phyloP scores from a whole-genome alignment of 2,113 vertebrate species.

The Cynoglossus semilaevis region DNA sequence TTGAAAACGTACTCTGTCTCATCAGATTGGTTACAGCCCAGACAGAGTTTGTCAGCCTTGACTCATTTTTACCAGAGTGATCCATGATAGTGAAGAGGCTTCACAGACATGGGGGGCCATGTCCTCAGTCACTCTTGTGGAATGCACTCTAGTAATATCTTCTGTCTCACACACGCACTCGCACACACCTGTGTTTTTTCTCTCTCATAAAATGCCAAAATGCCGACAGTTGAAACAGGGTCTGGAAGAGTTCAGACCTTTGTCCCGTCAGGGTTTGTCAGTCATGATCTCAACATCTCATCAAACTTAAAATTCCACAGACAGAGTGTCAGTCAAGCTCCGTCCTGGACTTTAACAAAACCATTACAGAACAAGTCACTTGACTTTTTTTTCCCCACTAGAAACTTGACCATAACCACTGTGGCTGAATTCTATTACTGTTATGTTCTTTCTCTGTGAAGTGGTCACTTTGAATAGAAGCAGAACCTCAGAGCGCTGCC shows the following conservation, averaged over 20 bases:
- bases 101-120: neutral
- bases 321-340: neutral
- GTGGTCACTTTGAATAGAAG: slow-evolving; percentile 1
- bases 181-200: neutral
- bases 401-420: neutral
- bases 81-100: neutral
- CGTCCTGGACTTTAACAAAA: too few relatives aligned
- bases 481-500: neutral
- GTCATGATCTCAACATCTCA: neutral
- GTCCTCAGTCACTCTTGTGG: neutral
- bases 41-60: neutral
- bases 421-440: neutral
- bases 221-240: neutral
- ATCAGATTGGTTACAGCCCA: neutral
- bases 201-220: slow-evolving; percentile 4
- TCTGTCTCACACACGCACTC: neutral
- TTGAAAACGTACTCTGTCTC: neutral
- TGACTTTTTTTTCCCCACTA: too few relatives aligned
- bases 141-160: slow-evolving; percentile 7
- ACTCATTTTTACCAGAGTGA: neutral
- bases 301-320: neutral
- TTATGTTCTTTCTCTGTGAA: neutral
- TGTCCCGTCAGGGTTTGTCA: neutral
- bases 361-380: too few relatives aligned
- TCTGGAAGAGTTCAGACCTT: neutral